Evolutionary conservation across 2,797 vertebrate genomes (phyloP).

Genomic region (Melanotaenia boesemani): DNA sequence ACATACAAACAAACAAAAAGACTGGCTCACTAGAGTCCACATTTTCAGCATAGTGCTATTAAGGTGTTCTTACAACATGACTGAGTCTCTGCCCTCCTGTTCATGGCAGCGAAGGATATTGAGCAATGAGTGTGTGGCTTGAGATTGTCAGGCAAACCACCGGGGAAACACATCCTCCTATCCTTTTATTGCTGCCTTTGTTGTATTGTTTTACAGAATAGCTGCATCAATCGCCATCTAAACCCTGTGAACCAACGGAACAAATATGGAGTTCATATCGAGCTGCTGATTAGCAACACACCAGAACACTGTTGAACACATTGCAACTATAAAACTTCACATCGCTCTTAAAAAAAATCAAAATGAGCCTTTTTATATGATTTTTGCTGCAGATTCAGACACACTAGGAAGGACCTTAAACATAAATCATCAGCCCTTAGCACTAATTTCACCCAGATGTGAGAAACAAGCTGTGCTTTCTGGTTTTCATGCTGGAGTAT

Average conservation of each 20-base stretch:
- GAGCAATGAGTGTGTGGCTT: conserved; percentile 68
- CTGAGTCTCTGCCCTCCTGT: conserved; percentile 54
- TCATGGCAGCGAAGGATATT: conserved; percentile 60
- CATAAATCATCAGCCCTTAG: conserved; percentile 61
- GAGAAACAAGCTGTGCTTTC: conserved; percentile 59
- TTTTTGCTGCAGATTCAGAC: conserved; percentile 37
- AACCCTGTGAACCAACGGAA: conserved; percentile 33
- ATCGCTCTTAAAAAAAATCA: conserved; percentile 10
- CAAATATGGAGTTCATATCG: conserved; percentile 42
- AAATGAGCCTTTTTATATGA: neutral
- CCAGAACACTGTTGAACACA: conserved; percentile 12
- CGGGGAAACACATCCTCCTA: conserved; percentile 63
- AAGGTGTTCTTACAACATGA: conserved; percentile 52
- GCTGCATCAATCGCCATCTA: conserved; percentile 50
- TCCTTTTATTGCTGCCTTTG: conserved; percentile 63
- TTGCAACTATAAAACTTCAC: conserved; percentile 19
- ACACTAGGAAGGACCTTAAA: conserved; percentile 33
- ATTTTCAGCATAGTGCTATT: conserved; percentile 36
- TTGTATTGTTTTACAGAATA: conserved; percentile 57
- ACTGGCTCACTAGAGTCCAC: conserved; percentile 18
- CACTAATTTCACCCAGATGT: conserved; percentile 53
- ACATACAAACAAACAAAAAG: neutral
- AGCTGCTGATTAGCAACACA: conserved; percentile 48
- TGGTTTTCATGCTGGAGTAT: conserved; percentile 61
- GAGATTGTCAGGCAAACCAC: conserved; percentile 69